Evolutionary conservation across 2,113 vertebrate species (phyloP).

Genomic region (Vulpes lagopus): DNA sequence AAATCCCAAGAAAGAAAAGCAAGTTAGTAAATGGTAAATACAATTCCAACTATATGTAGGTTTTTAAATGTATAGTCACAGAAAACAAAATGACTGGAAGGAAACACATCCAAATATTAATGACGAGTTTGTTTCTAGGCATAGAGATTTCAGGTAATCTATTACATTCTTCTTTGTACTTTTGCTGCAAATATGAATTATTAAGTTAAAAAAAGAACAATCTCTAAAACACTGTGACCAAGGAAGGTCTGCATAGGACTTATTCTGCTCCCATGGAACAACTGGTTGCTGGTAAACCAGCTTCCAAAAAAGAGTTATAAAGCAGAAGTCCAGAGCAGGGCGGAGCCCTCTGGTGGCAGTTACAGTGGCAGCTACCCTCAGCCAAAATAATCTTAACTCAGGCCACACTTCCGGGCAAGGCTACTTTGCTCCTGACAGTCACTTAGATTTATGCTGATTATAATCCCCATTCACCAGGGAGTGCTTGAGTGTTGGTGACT

Average conservation of each 20-base stretch:
- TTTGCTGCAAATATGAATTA: not conserved
- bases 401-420: not conserved
- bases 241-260: not conserved
- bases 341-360: constrained; percentile 4
- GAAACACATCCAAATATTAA: not conserved
- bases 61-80: constrained; percentile 3
- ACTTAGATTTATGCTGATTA: constrained; percentile 65
- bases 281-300: not conserved
- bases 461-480: constrained; percentile 42
- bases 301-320: not conserved
- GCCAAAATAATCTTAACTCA: not conserved
- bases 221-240: not conserved
- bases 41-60: not conserved
- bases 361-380: not conserved
- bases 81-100: constrained; percentile 16
- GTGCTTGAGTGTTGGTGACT: not conserved
- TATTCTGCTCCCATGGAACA: not conserved
- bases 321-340: not conserved
- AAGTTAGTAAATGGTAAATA: not conserved
- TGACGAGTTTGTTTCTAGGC: not conserved
- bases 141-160: not conserved
- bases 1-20: constrained; percentile 33
- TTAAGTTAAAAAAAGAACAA: not conserved
- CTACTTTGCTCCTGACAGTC: constrained; percentile 11
- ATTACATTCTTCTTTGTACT: not conserved